These are phyloP conservation scores for Oreonectes daqikongensis DNA, from an alignment of 2,797 vertebrate species.

Conservation along the genomic window DNA sequence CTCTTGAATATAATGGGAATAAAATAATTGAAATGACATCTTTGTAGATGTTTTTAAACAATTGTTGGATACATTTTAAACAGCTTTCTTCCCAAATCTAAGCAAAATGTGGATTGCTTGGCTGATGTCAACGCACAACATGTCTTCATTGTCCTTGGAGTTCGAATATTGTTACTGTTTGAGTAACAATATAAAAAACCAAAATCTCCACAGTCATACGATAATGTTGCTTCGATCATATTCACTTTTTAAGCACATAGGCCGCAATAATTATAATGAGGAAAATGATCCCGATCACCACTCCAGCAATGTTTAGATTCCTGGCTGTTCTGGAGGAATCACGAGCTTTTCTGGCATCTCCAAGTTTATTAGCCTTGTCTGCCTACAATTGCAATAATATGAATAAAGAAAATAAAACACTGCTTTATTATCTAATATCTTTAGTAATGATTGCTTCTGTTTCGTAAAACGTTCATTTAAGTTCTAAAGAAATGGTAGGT, in stretches of 20 bases:
- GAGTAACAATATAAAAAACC: too few species aligned
- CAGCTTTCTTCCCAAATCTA: not conserved
- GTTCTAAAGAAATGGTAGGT: not conserved
- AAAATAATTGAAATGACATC: not conserved
- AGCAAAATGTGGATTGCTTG: not conserved
- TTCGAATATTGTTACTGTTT: too few species aligned
- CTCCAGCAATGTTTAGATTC: conserved; percentile 52
- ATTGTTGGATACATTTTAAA: too few species aligned
- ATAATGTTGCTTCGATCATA: not conserved
- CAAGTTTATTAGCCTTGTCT: conserved; percentile 46
- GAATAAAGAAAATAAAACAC: not conserved
- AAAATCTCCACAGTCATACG: not conserved
- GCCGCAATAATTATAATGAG: not conserved
- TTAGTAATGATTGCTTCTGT: not conserved
- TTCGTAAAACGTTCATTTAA: not conserved
- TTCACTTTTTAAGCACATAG: fast-evolving
- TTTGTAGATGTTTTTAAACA: not conserved
- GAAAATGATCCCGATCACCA: conserved; percentile 47
- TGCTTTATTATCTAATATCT: too few species aligned
- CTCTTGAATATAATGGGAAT: not conserved
- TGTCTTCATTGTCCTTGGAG: not conserved
- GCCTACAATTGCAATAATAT: conserved; percentile 37
- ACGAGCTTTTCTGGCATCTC: conserved; percentile 41
- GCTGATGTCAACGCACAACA: not conserved
- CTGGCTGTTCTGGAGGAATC: conserved; percentile 48